Evolutionary conservation across 2,113 vertebrate species (phyloP), one percentile per base, ranked within the genome.

Genomic region (Neoarius graeffei): DNA sequence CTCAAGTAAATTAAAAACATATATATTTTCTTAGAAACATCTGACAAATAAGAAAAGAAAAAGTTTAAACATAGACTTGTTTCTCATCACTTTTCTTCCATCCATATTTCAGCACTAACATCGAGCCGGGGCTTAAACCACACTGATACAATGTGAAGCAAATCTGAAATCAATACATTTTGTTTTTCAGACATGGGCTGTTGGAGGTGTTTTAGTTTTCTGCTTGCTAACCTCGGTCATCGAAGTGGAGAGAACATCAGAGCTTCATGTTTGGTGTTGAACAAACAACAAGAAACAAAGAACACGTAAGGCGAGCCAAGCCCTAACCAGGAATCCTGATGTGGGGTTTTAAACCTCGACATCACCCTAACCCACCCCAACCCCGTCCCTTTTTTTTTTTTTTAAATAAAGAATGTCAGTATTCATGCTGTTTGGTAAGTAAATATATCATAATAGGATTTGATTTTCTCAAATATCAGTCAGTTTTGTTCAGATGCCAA

Each of bases 231-330:
- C 71, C 42, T 80, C 56, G 67, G 69, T 89, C 85, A 84, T 92
- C 73, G 62, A 35, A 35, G 80, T 27, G 71, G 59, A 86, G 83
- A 82, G 85, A 82, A 89, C 80, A 81, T 57, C 50, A 67, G 60
- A 83, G 59, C 76, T 83, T 59, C 23, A 42, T 35, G 85, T 60
- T 60, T 25, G 9, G 14, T 42, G 69, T 30, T 42, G 66, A 84
- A 82, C 23, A 74, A 81, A 17, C 42, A 82, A 81, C 85, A 35
- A 83, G 64, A 66, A 83, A 73, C 85, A 14, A 60, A 50, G n/a
- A 64, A 86, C 35, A 80, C 85, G 73, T 77, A 87, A 50, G 67
- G 52, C 11, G n/a, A 87, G 88, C 74, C 50, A 7, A 87, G 56
- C 73, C 82, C 56, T 74, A 81, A 83, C 67, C 13, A 81, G 85